Conservation (phyloP, 2,888 invertebrate genomes). For the Hypercompe scribonia region DNA sequence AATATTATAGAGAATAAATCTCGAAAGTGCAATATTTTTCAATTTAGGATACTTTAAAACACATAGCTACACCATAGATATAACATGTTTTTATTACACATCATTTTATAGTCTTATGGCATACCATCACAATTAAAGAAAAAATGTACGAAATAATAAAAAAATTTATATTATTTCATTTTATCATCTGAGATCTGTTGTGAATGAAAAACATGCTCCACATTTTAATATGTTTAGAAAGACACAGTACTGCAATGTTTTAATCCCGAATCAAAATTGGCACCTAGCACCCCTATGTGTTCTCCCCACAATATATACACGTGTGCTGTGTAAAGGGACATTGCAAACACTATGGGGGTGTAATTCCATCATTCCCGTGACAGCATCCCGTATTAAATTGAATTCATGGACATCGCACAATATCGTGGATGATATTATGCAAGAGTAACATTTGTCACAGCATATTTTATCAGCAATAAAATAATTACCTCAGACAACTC, state of each 20-base stretch:
- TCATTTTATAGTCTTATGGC: not conserved
- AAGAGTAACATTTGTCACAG: not conserved
- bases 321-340: constrained; percentile 44
- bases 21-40: no score
- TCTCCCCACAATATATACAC: constrained; percentile 38
- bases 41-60: not conserved
- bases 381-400: constrained; percentile 64
- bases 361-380: constrained; percentile 67
- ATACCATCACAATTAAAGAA: not conserved
- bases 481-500: no score
- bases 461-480: no score
- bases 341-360: constrained; percentile 59
- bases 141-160: not conserved
- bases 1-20: no score
- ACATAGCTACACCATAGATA: not conserved
- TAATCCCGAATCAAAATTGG: constrained; percentile 21
- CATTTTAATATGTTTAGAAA: not conserved
- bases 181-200: no score
- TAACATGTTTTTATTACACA: not conserved
- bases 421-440: constrained; percentile 57
- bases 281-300: constrained; percentile 34
- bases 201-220: not conserved
- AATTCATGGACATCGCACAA: constrained; percentile 72
- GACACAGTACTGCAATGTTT: not conserved
- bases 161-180: no score